phyloP scores from a whole-genome alignment of 2,888 invertebrate genomes.

The Caenorhabditis virilis region DNA sequence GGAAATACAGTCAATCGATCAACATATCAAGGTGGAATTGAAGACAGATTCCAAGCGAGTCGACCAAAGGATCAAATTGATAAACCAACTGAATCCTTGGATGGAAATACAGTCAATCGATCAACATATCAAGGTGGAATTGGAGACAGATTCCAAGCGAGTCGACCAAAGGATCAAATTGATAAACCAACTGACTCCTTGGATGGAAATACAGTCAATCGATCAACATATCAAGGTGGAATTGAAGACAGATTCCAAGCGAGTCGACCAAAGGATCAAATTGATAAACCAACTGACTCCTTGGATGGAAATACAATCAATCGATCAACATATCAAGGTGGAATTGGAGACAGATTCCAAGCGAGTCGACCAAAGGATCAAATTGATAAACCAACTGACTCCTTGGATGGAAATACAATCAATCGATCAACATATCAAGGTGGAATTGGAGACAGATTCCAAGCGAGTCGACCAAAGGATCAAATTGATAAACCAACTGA shows the following conservation, averaged over 20 bases:
- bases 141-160: conserved; percentile 10
- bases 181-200: conserved; percentile 9
- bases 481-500: conserved; percentile 3
- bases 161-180: conserved; percentile 8
- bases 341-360: conserved; percentile 6
- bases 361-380: conserved; percentile 7
- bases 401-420: conserved; percentile 7
- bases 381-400: conserved; percentile 3
- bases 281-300: conserved; percentile 5
- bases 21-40: conserved; percentile 15
- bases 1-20: conserved; percentile 10
- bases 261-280: conserved; percentile 5
- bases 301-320: conserved; percentile 9
- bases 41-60: conserved; percentile 7
- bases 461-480: conserved; percentile 8
- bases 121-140: conserved; percentile 13
- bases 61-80: conserved; percentile 11
- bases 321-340: conserved; percentile 12
- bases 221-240: conserved; percentile 13
- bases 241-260: conserved; percentile 6
- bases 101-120: conserved; percentile 12
- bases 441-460: conserved; percentile 6
- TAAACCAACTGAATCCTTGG: conserved; percentile 7
- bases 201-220: conserved; percentile 10
- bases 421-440: conserved; percentile 14